phyloP scores from a whole-genome alignment of 2,797 vertebrate genomes.

The Hydrophis major region DNA sequence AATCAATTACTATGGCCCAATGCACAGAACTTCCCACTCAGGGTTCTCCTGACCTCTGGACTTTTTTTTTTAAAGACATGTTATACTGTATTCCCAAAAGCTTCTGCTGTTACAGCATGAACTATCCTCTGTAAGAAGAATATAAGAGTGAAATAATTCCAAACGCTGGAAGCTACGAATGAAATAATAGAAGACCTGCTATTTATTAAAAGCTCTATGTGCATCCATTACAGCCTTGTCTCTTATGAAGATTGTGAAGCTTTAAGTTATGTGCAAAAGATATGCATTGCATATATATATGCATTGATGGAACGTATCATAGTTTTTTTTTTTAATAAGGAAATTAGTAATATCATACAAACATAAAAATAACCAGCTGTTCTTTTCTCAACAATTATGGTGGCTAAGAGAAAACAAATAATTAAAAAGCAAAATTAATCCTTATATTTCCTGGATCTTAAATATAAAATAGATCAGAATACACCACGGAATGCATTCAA shows the following conservation, averaged over 20 bases:
- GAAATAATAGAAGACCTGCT: background rate
- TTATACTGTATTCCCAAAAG: background rate
- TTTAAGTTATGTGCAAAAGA: background rate
- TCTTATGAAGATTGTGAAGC: background rate
- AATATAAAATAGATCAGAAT: background rate
- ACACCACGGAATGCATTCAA: conserved; percentile 7
- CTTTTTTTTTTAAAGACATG: background rate
- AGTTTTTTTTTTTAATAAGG: background rate
- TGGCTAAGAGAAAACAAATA: background rate
- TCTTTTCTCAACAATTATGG: background rate
- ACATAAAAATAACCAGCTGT: background rate
- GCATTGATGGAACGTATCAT: background rate
- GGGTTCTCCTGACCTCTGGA: background rate
- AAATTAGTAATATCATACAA: background rate
- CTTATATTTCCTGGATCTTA: conserved; percentile 4
- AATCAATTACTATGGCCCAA: too few species aligned
- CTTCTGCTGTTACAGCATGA: too few species aligned
- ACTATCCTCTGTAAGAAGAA: background rate
- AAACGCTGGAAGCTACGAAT: background rate
- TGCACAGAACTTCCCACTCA: background rate
- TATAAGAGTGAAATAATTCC: background rate
- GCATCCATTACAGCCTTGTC: background rate
- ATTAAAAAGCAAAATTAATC: conserved; percentile 7
- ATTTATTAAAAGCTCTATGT: background rate
- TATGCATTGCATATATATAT: background rate